Evolutionary conservation across 2,797 vertebrate genomes (phyloP), one percentile per base, ranked within the genome.

Genomic region (Lacerta viridis): DNA sequence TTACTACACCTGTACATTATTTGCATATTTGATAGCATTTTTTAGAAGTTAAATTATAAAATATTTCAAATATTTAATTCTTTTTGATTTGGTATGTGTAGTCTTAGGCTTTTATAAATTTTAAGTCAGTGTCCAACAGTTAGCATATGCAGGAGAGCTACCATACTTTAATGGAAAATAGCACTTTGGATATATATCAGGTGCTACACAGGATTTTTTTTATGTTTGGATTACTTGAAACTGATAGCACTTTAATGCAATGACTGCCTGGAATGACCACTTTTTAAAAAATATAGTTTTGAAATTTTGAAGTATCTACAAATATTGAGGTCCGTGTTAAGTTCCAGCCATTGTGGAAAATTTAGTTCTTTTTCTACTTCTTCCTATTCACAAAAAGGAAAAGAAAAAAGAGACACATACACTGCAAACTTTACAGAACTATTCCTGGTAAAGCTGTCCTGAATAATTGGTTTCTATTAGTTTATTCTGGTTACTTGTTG

Each of bases 1-100:
- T 95, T 86, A 89, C 84, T 92, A 93, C 69, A 89, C 88, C n/a
- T 68, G n/a, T 39, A 83, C 75, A 94, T 90, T 94, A 91, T 95
- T 94, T 94, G 88, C 43, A 50, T 79, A 79, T 77, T 39, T 84
- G 90, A 95, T 43, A 93, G 72, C 91, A 92, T 81, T 93, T 95
- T 93, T 93, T 91, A 88, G 90, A 29, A 78, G 87, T 89, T 95
- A 64, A 92, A 93, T 95, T 93, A 96, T 85, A 92, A 96, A 96
- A 96, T 88, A 95, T 80, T 92, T 95, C 91, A 92, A 84, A 93
- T 89, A 90, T 92, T 91, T 90, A 78, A 93, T 85, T 93, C 78
- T 89, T 92, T 93, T 88, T 92, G 93, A 93, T 97, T 96, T 96
- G 95, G 94, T 96, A 92, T 93, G 91, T n/a, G 81, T 89, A 89